Conservation (phyloP, 2,888 invertebrate species). For the Autographa gamma region DNA sequence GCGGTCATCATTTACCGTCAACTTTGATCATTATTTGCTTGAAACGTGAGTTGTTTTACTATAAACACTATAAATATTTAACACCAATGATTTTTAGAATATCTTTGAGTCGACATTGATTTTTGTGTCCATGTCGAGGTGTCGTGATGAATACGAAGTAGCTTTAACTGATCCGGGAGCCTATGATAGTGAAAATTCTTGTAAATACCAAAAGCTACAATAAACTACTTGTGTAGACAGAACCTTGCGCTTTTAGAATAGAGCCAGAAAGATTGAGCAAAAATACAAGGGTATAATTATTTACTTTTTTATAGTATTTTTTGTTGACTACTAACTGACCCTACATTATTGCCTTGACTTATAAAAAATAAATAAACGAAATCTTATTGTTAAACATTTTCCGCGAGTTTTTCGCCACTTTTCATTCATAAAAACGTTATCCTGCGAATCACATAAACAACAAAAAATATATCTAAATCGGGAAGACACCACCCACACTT, state of each 20-base stretch:
- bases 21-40: conserved; percentile 24
- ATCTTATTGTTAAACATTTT: no score
- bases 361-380: no score
- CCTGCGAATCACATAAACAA: no score
- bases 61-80: conserved; percentile 54
- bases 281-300: no score
- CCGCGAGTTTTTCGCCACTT: no score
- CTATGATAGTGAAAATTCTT: background rate
- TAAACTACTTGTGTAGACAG: background rate
- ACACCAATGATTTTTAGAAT: conserved; percentile 50
- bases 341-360: no score
- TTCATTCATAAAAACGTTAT: no score
- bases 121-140: conserved; percentile 48
- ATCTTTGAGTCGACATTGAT: conserved; percentile 54
- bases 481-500: no score
- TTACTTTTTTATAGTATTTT: no score
- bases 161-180: background rate
- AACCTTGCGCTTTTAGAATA: background rate
- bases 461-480: no score
- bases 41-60: conserved; percentile 46
- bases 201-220: background rate
- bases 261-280: background rate
- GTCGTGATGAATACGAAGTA: conserved; percentile 48
- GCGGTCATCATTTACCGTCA: conserved; percentile 43
- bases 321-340: no score